phyloP scores from a whole-genome alignment of 2,888 invertebrate species.

The Aphidoletes aphidimyza region DNA sequence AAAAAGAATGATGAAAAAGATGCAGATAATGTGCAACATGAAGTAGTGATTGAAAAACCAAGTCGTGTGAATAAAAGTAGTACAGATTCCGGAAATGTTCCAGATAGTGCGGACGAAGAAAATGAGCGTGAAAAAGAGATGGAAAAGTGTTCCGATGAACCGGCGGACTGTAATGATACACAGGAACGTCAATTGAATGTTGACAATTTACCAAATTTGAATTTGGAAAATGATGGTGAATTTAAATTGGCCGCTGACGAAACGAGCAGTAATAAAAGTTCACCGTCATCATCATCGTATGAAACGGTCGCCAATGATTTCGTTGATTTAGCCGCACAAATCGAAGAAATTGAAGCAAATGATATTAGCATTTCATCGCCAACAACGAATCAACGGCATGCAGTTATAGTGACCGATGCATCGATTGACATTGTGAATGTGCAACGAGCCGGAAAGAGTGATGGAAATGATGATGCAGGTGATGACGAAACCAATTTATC shows the following conservation, averaged over 20 bases:
- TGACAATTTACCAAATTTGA: constrained; percentile 4
- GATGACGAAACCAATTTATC: constrained; percentile 68
- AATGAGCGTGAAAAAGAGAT: constrained; percentile 59
- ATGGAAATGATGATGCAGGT: constrained; percentile 56
- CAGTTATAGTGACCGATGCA: constrained; percentile 78
- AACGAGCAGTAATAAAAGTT: constrained; percentile 60
- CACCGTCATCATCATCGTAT: constrained; percentile 65
- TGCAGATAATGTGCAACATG: constrained; percentile 12
- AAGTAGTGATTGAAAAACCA: constrained; percentile 60
- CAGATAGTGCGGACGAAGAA: constrained; percentile 63
- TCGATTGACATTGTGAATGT: constrained; percentile 73
- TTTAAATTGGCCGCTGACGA: constrained; percentile 59
- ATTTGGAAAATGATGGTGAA: constrained; percentile 59
- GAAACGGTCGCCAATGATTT: constrained; percentile 67
- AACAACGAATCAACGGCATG: constrained; percentile 66
- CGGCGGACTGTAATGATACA: neutral
- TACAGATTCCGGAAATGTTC: constrained; percentile 66
- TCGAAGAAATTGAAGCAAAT: constrained; percentile 61
- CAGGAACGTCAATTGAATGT: neutral
- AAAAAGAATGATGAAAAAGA: neutral
- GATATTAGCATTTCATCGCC: constrained; percentile 57
- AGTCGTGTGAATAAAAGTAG: constrained; percentile 65
- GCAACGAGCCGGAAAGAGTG: neutral
- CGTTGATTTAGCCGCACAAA: constrained; percentile 61
- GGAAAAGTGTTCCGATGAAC: constrained; percentile 62